phyloP scores from a whole-genome alignment of 2,888 invertebrate species.

The Ophion costatus region DNA sequence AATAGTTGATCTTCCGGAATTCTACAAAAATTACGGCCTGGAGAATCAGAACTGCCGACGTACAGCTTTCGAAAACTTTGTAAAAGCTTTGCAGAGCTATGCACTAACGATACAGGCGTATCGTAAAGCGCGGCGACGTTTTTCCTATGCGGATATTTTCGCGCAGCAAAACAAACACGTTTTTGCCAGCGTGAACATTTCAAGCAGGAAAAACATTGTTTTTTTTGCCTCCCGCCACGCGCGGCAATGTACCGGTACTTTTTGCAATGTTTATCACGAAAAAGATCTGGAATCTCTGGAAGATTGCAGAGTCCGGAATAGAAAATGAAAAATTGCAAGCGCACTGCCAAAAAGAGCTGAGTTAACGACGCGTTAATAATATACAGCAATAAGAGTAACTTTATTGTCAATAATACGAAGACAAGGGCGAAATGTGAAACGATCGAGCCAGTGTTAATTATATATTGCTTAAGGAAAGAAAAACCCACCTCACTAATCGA shows the following conservation, averaged over 20 bases:
- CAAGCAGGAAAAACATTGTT: background rate
- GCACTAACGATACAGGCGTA: background rate
- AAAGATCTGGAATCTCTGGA: constrained; percentile 19
- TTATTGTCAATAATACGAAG: background rate
- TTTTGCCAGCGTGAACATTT: background rate
- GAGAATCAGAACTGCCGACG: background rate
- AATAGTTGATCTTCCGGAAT: too few species aligned
- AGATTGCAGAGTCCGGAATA: constrained; percentile 18
- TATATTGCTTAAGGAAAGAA: background rate
- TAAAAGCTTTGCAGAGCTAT: background rate
- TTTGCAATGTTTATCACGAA: background rate
- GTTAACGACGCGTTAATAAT: constrained; percentile 5
- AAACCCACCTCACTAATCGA: background rate
- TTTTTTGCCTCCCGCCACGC: background rate
- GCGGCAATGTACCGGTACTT: background rate
- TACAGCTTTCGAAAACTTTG: background rate
- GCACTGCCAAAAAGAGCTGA: constrained; percentile 34
- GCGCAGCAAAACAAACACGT: too few species aligned
- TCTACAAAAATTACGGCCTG: too few species aligned
- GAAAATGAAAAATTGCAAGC: background rate
- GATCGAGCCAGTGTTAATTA: background rate
- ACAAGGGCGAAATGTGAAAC: background rate
- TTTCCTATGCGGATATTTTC: too few species aligned
- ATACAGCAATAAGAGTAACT: background rate
- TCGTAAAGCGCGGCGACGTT: background rate